Evolutionary conservation across 2,113 vertebrate genomes (phyloP).

Genomic region (Edolisoma coerulescens): DNA sequence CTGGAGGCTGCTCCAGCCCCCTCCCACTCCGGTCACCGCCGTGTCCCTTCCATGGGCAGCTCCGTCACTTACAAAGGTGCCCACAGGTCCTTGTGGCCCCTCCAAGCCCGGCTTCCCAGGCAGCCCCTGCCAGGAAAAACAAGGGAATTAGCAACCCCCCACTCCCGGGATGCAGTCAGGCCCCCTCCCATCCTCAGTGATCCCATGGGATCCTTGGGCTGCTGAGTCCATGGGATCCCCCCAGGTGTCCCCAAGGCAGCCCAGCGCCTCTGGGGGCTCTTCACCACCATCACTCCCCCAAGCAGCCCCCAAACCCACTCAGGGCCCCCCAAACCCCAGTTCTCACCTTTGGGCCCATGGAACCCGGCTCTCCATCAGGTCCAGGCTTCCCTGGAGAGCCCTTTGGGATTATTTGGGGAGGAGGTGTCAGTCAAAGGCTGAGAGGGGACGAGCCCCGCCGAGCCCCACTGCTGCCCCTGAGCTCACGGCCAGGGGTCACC

Average conservation of each 20-base stretch:
- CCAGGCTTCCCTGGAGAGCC: slow-evolving; percentile 75
- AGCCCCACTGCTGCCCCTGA: not conserved
- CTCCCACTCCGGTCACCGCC: fast-evolving
- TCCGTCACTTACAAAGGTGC: slow-evolving; percentile 84
- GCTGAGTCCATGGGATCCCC: fast-evolving
- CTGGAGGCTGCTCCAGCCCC: not conserved
- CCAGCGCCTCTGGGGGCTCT: not conserved
- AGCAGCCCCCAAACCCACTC: fast-evolving
- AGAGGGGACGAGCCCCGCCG: fast-evolving
- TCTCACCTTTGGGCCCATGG: slow-evolving; percentile 76
- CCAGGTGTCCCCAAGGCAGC: not conserved
- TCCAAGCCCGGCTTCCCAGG: slow-evolving; percentile 79
- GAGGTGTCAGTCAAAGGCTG: not conserved
- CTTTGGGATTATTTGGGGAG: slow-evolving; percentile 51
- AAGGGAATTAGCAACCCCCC: not conserved
- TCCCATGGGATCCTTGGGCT: fast-evolving
- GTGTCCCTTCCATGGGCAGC: fast-evolving
- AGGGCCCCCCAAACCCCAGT: not conserved
- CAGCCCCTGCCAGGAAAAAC: slow-evolving; percentile 72
- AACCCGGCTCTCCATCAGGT: slow-evolving; percentile 66
- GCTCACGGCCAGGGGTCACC: not conserved
- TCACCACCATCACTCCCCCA: not conserved
- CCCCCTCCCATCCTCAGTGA: not conserved
- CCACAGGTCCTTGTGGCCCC: slow-evolving; percentile 84
- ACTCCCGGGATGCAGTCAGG: fast-evolving